Conservation (phyloP, 2,888 invertebrate species). For the Drosophila lutescens region DNA sequence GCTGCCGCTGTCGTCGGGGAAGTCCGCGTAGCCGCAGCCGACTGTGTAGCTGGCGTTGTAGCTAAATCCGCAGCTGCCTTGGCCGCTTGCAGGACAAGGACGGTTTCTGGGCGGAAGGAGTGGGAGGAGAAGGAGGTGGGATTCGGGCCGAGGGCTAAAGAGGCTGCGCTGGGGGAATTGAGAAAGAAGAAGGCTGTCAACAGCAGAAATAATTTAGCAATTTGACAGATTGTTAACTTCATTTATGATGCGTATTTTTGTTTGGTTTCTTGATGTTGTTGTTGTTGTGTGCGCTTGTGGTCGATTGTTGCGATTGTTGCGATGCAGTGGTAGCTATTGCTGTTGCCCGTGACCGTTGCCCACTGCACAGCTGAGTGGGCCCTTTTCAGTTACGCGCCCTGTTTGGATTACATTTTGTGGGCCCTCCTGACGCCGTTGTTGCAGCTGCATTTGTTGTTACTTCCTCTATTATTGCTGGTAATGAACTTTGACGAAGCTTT, state of each 20-base stretch:
- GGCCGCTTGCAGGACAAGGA: constrained; percentile 42
- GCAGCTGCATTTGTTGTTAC: constrained; percentile 17
- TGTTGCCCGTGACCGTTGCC: constrained; percentile 35
- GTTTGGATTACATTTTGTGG: constrained; percentile 64
- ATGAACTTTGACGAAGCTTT: constrained; percentile 43
- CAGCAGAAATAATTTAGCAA: constrained; percentile 84
- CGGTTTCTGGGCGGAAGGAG: constrained; percentile 20
- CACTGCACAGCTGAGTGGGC: constrained; percentile 55
- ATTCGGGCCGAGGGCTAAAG: constrained; percentile 24
- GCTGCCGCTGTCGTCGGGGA: constrained; percentile 37
- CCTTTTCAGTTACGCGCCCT: constrained; percentile 38
- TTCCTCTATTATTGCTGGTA: constrained; percentile 29
- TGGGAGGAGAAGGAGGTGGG: constrained; percentile 10
- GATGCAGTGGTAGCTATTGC: constrained; percentile 31
- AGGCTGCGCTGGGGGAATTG: constrained; percentile 71
- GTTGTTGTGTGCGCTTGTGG: constrained; percentile 32
- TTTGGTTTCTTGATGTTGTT: constrained; percentile 46
- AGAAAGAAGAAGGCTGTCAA: constrained; percentile 83
- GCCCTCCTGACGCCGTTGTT: constrained; percentile 35
- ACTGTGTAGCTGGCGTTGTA: constrained; percentile 31
- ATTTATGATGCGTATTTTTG: constrained; percentile 81
- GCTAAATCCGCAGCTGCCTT: constrained; percentile 50
- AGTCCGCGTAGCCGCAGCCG: constrained; percentile 48
- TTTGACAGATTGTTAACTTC: constrained; percentile 84
- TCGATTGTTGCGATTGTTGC: constrained; percentile 11